phyloP scores from a whole-genome alignment of 2,797 vertebrate species.

The Spinibarbus caldwelli region DNA sequence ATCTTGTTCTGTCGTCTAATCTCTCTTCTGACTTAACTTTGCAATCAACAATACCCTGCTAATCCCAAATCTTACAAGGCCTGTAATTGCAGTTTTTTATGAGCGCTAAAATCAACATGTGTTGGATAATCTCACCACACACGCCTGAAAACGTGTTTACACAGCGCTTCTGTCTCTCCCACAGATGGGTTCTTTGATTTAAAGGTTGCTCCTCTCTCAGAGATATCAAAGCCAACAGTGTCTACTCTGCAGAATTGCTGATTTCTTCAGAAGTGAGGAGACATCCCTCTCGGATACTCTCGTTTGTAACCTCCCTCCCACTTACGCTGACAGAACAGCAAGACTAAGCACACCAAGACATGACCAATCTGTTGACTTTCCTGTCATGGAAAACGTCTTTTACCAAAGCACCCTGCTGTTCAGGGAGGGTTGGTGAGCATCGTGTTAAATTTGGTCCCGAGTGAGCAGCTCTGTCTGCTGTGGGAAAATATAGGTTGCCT shows the following conservation, averaged over 20 bases:
- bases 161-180: conserved; percentile 62
- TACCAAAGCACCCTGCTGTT: conserved; percentile 25
- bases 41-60: conserved; percentile 69
- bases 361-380: conserved; percentile 56
- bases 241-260: conserved; percentile 61
- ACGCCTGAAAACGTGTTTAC: conserved; percentile 71
- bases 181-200: conserved; percentile 68
- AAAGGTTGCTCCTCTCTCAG: conserved; percentile 69
- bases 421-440: conserved; percentile 1
- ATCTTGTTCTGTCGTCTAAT: not conserved
- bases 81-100: conserved; percentile 74
- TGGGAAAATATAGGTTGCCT: conserved; percentile 20
- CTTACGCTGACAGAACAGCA: conserved; percentile 43
- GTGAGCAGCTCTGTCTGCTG: conserved; percentile 26
- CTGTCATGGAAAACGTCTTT: conserved; percentile 36
- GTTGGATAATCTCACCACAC: conserved; percentile 68
- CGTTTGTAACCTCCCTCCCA: conserved; percentile 38
- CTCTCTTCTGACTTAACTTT: conserved; percentile 9
- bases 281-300: conserved; percentile 34
- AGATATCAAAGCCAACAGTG: conserved; percentile 72
- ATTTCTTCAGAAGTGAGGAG: conserved; percentile 51
- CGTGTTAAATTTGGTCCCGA: conserved; percentile 17
- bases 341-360: conserved; percentile 41
- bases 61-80: conserved; percentile 71
- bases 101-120: conserved; percentile 70